Evolutionary conservation across 2,797 vertebrate species (phyloP).

Genomic region (Premnoplex brunnescens): DNA sequence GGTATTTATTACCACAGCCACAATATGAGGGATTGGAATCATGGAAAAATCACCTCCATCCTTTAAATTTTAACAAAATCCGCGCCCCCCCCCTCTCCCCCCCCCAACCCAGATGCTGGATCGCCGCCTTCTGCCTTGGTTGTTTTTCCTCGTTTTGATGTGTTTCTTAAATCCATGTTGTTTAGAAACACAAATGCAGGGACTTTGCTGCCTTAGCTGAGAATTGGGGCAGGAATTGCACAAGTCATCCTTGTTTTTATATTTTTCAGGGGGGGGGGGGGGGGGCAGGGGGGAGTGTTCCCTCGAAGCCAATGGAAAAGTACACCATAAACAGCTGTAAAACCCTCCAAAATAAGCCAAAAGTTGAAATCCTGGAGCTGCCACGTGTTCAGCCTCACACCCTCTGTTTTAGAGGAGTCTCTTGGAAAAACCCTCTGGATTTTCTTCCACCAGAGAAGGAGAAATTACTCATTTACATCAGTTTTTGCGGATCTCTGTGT

Average conservation of each 20-base stretch:
- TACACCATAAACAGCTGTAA: neutral
- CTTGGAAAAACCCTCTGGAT: neutral
- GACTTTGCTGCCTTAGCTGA: neutral
- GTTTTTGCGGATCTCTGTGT: neutral
- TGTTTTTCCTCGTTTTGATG: neutral
- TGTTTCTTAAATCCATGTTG: neutral
- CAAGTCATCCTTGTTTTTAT: neutral
- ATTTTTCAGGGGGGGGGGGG: neutral
- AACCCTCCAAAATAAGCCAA: neutral
- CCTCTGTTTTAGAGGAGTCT: neutral
- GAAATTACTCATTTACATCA: neutral
- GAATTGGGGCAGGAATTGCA: neutral
- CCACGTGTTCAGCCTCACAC: neutral
- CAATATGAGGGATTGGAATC: neutral
- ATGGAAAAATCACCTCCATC: neutral
- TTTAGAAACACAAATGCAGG: neutral
- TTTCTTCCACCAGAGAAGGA: neutral
- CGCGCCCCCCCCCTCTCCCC: too few species aligned
- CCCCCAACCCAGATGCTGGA: neutral
- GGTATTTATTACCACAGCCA: neutral
- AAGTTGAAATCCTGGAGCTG: neutral
- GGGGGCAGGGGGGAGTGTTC: neutral
- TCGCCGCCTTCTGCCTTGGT: neutral
- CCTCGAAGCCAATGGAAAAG: neutral
- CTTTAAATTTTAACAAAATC: fast-evolving